Conservation (phyloP, 1,140 invertebrate species). For the Solen grandis region DNA sequence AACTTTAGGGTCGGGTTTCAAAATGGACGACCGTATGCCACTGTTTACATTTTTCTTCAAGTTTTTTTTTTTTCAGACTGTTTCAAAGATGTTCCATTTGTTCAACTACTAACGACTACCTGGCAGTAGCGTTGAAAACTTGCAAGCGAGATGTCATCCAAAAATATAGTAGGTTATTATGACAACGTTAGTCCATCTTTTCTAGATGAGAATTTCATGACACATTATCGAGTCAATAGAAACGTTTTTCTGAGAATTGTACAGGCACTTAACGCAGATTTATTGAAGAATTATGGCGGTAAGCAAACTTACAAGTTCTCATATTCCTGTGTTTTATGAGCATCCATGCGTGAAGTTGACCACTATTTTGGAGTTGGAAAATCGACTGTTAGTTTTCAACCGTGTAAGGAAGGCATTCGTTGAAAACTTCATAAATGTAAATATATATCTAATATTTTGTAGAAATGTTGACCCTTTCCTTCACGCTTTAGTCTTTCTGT, state of each 20-base stretch:
- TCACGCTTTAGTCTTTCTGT: too few species aligned
- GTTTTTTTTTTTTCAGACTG: neutral
- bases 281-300: neutral
- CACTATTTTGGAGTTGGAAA: too few species aligned
- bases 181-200: constrained; percentile 4
- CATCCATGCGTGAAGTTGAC: constrained; percentile 4
- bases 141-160: constrained; percentile 1
- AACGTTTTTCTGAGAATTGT: neutral
- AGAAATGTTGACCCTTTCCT: too few species aligned
- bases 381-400: too few species aligned
- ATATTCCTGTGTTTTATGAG: neutral
- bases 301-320: too few species aligned
- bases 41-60: neutral
- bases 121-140: constrained; percentile 4
- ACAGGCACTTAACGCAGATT: neutral
- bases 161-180: neutral
- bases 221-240: constrained; percentile 9
- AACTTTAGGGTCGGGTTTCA: neutral
- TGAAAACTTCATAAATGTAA: too few species aligned
- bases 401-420: too few species aligned
- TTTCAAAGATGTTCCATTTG: neutral
- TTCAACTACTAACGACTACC: neutral
- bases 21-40: neutral
- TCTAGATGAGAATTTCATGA: constrained; percentile 9
- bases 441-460: too few species aligned